Evolutionary conservation across 1,140 invertebrate genomes (phyloP).

Genomic region (Bombus superbus): DNA sequence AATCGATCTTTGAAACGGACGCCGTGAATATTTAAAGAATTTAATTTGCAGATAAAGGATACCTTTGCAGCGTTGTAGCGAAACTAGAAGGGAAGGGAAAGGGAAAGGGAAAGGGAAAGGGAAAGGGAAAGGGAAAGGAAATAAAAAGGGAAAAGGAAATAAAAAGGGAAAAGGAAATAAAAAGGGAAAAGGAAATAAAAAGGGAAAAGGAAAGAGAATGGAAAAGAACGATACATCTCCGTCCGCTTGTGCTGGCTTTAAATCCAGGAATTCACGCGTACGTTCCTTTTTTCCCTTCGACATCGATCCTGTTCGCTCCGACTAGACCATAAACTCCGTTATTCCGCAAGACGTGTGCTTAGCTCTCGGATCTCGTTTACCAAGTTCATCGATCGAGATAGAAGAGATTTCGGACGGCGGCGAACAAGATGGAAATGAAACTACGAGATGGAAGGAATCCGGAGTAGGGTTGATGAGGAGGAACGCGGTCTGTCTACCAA

Average conservation of each 20-base stretch:
- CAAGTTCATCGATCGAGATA: constrained; percentile 62
- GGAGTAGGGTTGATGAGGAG: background rate
- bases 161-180: too few relatives aligned
- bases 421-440: constrained; percentile 51
- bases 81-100: background rate
- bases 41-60: background rate
- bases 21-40: background rate
- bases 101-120: background rate
- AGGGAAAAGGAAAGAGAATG: too few relatives aligned
- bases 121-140: too few relatives aligned
- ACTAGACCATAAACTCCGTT: constrained; percentile 50
- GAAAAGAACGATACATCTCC: background rate
- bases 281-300: constrained; percentile 24
- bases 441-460: constrained; percentile 14
- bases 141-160: too few relatives aligned
- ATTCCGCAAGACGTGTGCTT: constrained; percentile 53
- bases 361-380: constrained; percentile 53
- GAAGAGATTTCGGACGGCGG: constrained; percentile 35
- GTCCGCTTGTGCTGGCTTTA: constrained; percentile 8
- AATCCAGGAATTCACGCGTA: constrained; percentile 25
- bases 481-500: background rate
- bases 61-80: background rate
- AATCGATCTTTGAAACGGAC: background rate
- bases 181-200: too few relatives aligned
- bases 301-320: constrained; percentile 58